A percentile compares a stretch with the other conserved stretches of the same genome.
These are phyloP conservation scores for Nomada ferruginata DNA, from an alignment of 2,888 invertebrate species.

Conservation along the genomic window DNA sequence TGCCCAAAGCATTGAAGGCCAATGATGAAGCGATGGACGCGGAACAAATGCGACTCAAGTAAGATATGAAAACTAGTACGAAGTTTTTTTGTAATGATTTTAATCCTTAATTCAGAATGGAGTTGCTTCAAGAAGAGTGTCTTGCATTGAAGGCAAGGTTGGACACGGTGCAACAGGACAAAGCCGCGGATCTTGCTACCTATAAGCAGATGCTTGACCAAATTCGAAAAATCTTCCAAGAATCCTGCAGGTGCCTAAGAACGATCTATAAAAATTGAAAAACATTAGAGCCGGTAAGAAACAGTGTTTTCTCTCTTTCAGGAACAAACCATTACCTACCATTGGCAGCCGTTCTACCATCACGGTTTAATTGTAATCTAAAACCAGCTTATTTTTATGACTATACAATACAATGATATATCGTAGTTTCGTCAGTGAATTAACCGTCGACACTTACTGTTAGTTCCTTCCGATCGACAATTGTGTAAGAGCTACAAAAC, in stretches of 20 bases:
- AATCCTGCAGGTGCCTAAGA: constrained; percentile 82
- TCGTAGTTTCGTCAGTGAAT: background rate
- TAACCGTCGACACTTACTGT: constrained; percentile 12
- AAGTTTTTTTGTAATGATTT: background rate
- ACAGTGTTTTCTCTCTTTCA: constrained; percentile 14
- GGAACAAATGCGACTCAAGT: constrained; percentile 79
- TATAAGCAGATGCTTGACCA: constrained; percentile 86
- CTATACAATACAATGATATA: constrained; percentile 8
- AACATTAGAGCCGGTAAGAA: background rate
- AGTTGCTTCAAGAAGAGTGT: constrained; percentile 88
- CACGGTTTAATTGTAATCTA: constrained; percentile 25
- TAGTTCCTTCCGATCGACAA: constrained; percentile 51
- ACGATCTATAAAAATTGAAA: background rate
- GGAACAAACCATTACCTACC: constrained; percentile 35
- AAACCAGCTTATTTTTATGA: background rate
- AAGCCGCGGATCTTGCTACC: constrained; percentile 86
- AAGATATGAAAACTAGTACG: background rate
- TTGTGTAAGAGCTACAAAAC: constrained; percentile 65
- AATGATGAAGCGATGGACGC: constrained; percentile 79
- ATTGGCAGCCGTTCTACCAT: constrained; percentile 57
- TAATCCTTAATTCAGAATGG: constrained; percentile 82
- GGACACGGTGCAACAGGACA: constrained; percentile 88
- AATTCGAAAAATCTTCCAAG: constrained; percentile 86
- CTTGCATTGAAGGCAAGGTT: constrained; percentile 88
- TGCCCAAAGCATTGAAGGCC: constrained; percentile 76